A percentile compares a stretch with the other conserved stretches of the same genome.
These are phyloP conservation scores for Ochotona princeps DNA, from an alignment of 2,113 vertebrate species.

Conservation along the genomic window DNA sequence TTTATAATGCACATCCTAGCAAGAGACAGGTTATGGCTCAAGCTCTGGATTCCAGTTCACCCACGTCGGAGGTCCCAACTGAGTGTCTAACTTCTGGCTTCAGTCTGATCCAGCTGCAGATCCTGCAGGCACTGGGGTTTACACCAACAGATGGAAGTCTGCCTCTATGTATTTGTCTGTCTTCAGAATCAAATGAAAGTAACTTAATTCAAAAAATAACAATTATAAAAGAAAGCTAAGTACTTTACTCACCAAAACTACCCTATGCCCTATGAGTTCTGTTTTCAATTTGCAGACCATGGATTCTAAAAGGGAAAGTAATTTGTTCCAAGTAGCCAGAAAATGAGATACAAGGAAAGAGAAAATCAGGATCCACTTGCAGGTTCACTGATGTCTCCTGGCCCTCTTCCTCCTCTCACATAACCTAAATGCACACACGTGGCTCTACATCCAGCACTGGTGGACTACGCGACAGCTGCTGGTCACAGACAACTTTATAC, in stretches of 20 bases:
- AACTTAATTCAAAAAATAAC: too few species aligned
- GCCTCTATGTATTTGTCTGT: too few species aligned
- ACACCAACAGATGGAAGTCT: too few species aligned
- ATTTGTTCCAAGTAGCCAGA: not conserved
- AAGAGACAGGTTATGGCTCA: too few species aligned
- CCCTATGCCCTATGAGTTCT: not conserved
- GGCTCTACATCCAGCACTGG: not conserved
- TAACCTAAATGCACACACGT: not conserved
- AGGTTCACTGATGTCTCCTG: not conserved
- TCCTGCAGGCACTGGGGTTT: too few species aligned
- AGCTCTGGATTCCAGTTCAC: too few species aligned
- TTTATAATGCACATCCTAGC: too few species aligned
- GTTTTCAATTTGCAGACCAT: conserved; percentile 32
- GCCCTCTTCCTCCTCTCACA: not conserved
- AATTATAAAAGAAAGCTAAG: not conserved
- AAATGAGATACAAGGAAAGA: not conserved
- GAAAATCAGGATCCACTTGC: not conserved
- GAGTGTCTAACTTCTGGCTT: too few species aligned
- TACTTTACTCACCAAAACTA: not conserved
- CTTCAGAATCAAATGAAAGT: too few species aligned
- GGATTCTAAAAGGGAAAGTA: not conserved
- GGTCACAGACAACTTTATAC: not conserved
- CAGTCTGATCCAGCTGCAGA: too few species aligned
- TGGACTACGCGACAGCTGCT: not conserved
- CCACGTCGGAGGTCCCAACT: too few species aligned